phyloP scores from a whole-genome alignment of 2,797 vertebrate genomes.

The Chromis chromis region DNA sequence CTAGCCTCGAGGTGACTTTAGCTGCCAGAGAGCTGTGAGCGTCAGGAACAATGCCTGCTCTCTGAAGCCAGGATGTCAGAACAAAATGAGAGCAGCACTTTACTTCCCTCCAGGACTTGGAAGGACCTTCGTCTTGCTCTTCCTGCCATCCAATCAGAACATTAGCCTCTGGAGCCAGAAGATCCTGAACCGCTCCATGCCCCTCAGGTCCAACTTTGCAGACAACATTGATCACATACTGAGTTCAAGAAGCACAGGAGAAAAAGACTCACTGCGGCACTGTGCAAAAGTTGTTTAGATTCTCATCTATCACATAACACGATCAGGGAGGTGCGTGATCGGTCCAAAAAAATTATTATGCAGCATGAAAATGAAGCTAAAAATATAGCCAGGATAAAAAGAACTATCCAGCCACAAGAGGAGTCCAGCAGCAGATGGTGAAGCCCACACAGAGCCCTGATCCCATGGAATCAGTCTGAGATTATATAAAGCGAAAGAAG shows the following conservation, averaged over 20 bases:
- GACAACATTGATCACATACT: conserved; percentile 21
- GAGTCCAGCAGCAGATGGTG: not conserved
- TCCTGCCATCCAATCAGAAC: conserved; percentile 46
- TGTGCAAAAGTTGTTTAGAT: not conserved
- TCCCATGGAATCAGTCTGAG: not conserved
- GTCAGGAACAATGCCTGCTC: conserved; percentile 58
- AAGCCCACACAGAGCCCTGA: not conserved
- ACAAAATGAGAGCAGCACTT: conserved; percentile 65
- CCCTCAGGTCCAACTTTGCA: conserved; percentile 31
- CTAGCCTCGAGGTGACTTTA: conserved; percentile 71
- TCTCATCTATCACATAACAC: not conserved
- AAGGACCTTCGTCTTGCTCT: conserved; percentile 43
- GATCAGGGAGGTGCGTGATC: not conserved
- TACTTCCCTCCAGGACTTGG: conserved; percentile 48
- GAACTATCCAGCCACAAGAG: not conserved
- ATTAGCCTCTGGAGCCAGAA: conserved; percentile 15
- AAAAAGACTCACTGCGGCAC: not conserved
- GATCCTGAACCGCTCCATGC: conserved; percentile 29
- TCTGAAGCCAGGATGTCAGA: conserved; percentile 67
- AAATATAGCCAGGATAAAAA: too few species aligned
- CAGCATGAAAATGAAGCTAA: not conserved
- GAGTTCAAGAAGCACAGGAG: conserved; percentile 20
- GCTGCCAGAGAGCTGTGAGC: conserved; percentile 62
- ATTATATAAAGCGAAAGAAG: not conserved
- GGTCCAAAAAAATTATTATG: not conserved